phyloP scores from a whole-genome alignment of 53 echinoderm and acorn worm genomes.

The Paracentrotus lividus region DNA sequence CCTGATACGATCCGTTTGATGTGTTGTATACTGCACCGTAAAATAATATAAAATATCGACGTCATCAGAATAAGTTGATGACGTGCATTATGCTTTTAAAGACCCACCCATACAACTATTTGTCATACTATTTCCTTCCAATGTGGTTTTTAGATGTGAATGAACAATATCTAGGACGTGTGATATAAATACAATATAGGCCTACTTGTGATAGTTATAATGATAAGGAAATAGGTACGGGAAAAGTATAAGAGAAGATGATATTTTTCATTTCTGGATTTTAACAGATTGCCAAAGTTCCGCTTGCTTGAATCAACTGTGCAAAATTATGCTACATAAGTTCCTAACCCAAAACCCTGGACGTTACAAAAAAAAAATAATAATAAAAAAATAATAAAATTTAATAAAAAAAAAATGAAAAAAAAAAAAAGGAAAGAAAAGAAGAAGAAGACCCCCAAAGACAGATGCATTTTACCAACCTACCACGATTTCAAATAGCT shows the following conservation, averaged over 20 bases:
- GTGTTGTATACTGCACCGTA: too few relatives aligned
- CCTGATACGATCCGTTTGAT: too few relatives aligned
- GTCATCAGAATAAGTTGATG: neutral
- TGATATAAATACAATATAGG: neutral
- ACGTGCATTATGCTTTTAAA: neutral
- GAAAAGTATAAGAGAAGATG: too few relatives aligned
- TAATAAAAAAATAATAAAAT: neutral
- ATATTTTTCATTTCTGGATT: neutral
- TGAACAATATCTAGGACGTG: neutral
- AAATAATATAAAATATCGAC: neutral
- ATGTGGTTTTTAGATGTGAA: neutral
- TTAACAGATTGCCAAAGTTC: neutral
- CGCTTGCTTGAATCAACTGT: neutral
- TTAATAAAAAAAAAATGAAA: neutral
- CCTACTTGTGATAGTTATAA: neutral
- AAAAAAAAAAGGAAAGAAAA: neutral
- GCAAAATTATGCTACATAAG: neutral
- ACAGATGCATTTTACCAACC: too few relatives aligned
- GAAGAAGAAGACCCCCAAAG: neutral
- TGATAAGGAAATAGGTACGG: neutral
- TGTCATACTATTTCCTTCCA: neutral
- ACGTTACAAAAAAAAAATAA: too few relatives aligned
- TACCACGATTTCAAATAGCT: too few relatives aligned
- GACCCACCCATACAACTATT: neutral
- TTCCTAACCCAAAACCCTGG: too few relatives aligned